A percentile compares a stretch with the other conserved stretches of the same genome.
phyloP scores from a whole-genome alignment of 2,888 invertebrate species.

The Troides helena region DNA sequence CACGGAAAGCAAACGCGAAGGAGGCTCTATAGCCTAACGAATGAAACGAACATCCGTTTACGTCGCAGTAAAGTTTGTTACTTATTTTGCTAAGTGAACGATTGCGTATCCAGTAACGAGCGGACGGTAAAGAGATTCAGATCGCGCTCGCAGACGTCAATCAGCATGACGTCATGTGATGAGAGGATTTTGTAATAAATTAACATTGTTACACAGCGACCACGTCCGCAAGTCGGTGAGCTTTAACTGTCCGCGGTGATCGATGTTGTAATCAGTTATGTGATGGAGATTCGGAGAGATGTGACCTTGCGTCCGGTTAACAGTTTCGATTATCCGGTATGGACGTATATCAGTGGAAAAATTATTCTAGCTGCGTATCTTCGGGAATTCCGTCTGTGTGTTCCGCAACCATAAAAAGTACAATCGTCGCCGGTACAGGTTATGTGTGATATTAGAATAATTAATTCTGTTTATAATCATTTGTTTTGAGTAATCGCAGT shows the following conservation, averaged over 20 bases:
- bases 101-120: slow-evolving; percentile 38
- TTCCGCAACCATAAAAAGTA: slow-evolving; percentile 31
- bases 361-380: slow-evolving; percentile 46
- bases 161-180: slow-evolving; percentile 74
- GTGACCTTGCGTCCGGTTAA: slow-evolving; percentile 41
- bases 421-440: slow-evolving; percentile 35
- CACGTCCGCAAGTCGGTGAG: slow-evolving; percentile 63
- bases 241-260: slow-evolving; percentile 71
- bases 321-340: slow-evolving; percentile 38
- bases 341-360: slow-evolving; percentile 37
- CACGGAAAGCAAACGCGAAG: slow-evolving; percentile 28
- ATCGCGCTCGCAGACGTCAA: slow-evolving; percentile 76
- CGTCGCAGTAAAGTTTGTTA: slow-evolving; percentile 40
- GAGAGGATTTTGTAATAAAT: slow-evolving; percentile 64
- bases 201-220: slow-evolving; percentile 57
- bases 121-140: slow-evolving; percentile 56
- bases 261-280: slow-evolving; percentile 43
- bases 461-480: slow-evolving; percentile 25
- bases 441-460: slow-evolving; percentile 70
- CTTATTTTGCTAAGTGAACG: slow-evolving; percentile 42
- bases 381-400: slow-evolving; percentile 34
- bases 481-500: slow-evolving; percentile 11
- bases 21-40: slow-evolving; percentile 29
- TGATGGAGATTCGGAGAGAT: slow-evolving; percentile 49
- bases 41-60: slow-evolving; percentile 33